phyloP scores from a whole-genome alignment of 2,888 invertebrate species.

The Argynnis bischoffii region DNA sequence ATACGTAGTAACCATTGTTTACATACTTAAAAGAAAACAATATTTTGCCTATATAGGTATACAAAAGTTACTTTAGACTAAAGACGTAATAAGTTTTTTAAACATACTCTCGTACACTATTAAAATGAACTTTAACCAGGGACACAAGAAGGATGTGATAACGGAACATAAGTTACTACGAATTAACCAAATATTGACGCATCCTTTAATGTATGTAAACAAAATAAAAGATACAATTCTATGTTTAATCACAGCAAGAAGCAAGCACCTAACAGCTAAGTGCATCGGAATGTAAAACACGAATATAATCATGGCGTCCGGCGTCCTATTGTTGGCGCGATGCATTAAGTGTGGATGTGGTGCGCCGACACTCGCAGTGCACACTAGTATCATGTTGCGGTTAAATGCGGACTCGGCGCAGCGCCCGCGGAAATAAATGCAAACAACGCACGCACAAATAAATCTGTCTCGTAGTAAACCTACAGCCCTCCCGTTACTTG shows the following conservation, averaged over 20 bases:
- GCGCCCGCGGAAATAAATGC: slow-evolving; percentile 70
- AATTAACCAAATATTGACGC: no score
- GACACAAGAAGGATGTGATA: no score
- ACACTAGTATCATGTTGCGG: slow-evolving; percentile 66
- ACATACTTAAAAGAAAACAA: neutral
- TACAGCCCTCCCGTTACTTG: slow-evolving; percentile 7
- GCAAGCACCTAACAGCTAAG: slow-evolving; percentile 14
- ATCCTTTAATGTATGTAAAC: neutral
- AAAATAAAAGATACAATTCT: neutral
- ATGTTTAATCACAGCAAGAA: neutral
- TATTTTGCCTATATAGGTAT: no score
- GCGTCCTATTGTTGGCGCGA: slow-evolving; percentile 54
- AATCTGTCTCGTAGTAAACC: slow-evolving; percentile 32
- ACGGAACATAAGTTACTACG: no score
- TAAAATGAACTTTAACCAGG: no score
- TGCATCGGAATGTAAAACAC: slow-evolving; percentile 40
- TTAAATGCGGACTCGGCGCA: slow-evolving; percentile 70
- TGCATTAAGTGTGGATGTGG: slow-evolving; percentile 53
- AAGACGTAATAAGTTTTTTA: no score
- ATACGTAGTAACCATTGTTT: slow-evolving; percentile 25
- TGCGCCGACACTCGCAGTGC: slow-evolving; percentile 47
- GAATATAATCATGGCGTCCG: slow-evolving; percentile 37
- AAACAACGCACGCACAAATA: slow-evolving; percentile 44
- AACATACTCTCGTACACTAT: no score
- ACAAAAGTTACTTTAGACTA: no score